phyloP scores from a whole-genome alignment of 2,888 invertebrate species.

The Pterostichus niger region DNA sequence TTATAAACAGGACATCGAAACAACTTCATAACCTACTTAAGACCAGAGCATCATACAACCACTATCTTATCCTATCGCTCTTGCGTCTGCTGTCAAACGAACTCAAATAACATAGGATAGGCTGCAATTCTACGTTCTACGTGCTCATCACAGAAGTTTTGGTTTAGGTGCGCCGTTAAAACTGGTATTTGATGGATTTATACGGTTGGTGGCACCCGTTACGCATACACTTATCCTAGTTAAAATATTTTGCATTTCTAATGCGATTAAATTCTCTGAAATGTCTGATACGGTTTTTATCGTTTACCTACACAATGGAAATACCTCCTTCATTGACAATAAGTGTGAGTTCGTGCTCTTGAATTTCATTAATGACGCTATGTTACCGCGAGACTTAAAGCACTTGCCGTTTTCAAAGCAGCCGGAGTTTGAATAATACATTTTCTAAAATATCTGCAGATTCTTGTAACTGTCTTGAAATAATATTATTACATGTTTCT shows the following conservation, averaged over 20 bases:
- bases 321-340: conserved; percentile 18
- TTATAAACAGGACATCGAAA: conserved; percentile 54
- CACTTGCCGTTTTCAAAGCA: conserved; percentile 20
- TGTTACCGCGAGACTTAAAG: conserved; percentile 10
- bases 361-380: conserved; percentile 18
- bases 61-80: conserved; percentile 1
- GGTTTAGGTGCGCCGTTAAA: conserved; percentile 2
- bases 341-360: conserved; percentile 31
- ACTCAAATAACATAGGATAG: background rate
- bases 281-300: conserved; percentile 28
- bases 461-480: too few relatives aligned
- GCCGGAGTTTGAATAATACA: background rate
- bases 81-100: conserved; percentile 5
- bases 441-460: background rate
- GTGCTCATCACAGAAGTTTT: conserved; percentile 10
- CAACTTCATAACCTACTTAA: conserved; percentile 50
- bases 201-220: conserved; percentile 8
- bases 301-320: conserved; percentile 13
- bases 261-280: conserved; percentile 35
- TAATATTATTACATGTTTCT: too few relatives aligned
- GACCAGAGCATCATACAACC: conserved; percentile 28
- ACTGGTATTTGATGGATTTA: conserved; percentile 48
- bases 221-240: conserved; percentile 47
- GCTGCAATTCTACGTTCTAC: background rate
- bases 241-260: conserved; percentile 47